Base-by-base conservation (phyloP, 1,140 invertebrate genomes). In the Gryon sp. region DNA sequence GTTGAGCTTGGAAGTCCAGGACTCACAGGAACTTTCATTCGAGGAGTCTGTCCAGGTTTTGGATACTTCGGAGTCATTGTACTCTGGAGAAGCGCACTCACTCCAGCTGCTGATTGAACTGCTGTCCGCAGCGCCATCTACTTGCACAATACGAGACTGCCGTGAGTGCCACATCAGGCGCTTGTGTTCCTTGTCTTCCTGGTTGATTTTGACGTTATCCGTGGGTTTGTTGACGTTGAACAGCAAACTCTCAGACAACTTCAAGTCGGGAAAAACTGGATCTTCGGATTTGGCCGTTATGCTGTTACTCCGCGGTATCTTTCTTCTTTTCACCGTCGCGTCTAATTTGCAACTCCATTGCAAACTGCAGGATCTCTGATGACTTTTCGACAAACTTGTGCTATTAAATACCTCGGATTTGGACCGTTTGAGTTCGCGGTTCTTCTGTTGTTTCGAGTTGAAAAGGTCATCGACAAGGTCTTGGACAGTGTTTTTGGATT, bases 281-380 rank as follows among this genome's bases (percentile, higher is more conserved):
- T 74, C 20, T 16, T 63, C 84, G 0, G 82, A 41, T 48, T 83
- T 84, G 1, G 78, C 74, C 9, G n/a, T n/a, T n/a, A 77, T 76
- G 11, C 52, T 78, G n/a, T 60, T 70, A 30, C 77, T 81, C 19
- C 84, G 86, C 0, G 89, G 87, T 15, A 92, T 83, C 87, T 94
- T 94, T 24, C 93, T 90, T 40, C 92, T 90, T 65, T 94, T 94
- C 20, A 93, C 90, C 4, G 90, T 90, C 24, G 91, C 90, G 76
- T 93, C 91, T 46, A 93, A 83, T 84, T 93, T 93, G 72, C 90
- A 93, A 81, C 91, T 93, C 90, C 92, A 92, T 3, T 92, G 91
- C 15, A 93, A 83, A 82, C 92, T 93, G 73, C 92, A 92, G 1
- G 92, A 92, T 78, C 92, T 87, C 80, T 93, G 90, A 83, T 92